Evolutionary conservation across 2,113 vertebrate species (phyloP).

Genomic region (Colaptes auratus): DNA sequence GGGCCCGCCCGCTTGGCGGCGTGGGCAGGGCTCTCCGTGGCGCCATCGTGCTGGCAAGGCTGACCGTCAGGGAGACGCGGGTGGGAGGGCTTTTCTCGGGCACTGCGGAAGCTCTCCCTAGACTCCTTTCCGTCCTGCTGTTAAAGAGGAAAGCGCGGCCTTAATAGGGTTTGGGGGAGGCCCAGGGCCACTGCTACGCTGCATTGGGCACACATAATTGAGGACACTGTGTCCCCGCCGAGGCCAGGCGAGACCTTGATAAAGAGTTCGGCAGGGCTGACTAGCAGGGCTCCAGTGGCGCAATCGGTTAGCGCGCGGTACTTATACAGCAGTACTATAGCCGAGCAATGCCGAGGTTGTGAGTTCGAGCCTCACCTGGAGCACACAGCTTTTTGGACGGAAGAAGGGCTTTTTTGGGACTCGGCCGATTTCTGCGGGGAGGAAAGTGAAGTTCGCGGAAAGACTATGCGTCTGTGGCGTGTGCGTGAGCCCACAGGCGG

Average conservation of each 20-base stretch:
- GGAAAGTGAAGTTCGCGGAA: neutral
- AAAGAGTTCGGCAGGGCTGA: neutral
- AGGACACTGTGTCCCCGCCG: accelerated
- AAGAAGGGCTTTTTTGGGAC: neutral
- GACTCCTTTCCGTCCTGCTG: no score
- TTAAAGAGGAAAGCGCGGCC: neutral
- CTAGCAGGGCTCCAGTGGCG: conserved; percentile 95
- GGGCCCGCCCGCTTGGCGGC: neutral
- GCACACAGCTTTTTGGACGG: conserved; percentile 78
- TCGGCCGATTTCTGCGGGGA: accelerated
- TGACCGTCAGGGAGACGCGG: neutral
- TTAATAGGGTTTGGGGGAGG: accelerated
- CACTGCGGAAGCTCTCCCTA: accelerated
- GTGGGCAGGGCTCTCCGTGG: no score
- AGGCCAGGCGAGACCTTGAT: neutral
- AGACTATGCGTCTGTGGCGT: neutral
- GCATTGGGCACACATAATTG: accelerated
- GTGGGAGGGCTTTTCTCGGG: accelerated
- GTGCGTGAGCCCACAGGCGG: neutral
- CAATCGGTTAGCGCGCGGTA: conserved; percentile 99
- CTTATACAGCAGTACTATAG: conserved; percentile 96
- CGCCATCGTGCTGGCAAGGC: accelerated
- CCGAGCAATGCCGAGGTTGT: conserved; percentile 99
- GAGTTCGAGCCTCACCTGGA: conserved; percentile 99
- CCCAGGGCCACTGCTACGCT: accelerated